phyloP scores from a whole-genome alignment of 2,797 vertebrate genomes.

The Rhinogobio ventralis region DNA sequence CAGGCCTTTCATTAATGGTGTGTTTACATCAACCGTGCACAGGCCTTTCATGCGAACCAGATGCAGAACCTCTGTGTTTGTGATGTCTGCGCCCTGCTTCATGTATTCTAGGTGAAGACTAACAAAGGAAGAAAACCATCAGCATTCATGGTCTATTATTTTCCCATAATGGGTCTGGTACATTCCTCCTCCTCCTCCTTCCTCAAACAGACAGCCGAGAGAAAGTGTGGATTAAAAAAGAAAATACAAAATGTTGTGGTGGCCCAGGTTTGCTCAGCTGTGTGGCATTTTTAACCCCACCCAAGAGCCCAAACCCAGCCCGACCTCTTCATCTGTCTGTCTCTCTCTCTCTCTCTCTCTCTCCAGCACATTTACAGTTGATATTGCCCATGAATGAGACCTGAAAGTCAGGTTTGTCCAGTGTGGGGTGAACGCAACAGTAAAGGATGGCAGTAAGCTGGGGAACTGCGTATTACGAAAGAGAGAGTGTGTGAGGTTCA shows the following conservation, averaged over 20 bases:
- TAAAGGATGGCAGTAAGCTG: constrained; percentile 63
- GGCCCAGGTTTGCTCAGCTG: constrained; percentile 83
- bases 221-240: constrained; percentile 78
- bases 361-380: constrained; percentile 59
- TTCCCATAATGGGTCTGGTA: constrained; percentile 48
- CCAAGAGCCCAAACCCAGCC: constrained; percentile 75
- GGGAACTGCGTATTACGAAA: constrained; percentile 53
- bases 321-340: constrained; percentile 68
- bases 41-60: constrained; percentile 44
- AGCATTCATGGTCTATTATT: constrained; percentile 54
- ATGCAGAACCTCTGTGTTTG: constrained; percentile 46
- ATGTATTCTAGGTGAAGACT: constrained; percentile 48
- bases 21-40: constrained; percentile 9
- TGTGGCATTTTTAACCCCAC: constrained; percentile 76
- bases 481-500: constrained; percentile 23
- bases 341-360: constrained; percentile 54
- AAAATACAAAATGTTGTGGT: constrained; percentile 78
- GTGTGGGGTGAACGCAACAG: constrained; percentile 67
- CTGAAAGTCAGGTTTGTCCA: constrained; percentile 81
- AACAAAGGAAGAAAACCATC: constrained; percentile 58
- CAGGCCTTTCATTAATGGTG: not conserved
- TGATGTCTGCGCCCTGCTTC: constrained; percentile 49
- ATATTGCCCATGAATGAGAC: constrained; percentile 72
- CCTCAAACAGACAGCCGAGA: constrained; percentile 67
- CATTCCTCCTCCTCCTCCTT: constrained; percentile 59